phyloP scores from a whole-genome alignment of 2,888 invertebrate genomes.

The Xestia ashworthii region DNA sequence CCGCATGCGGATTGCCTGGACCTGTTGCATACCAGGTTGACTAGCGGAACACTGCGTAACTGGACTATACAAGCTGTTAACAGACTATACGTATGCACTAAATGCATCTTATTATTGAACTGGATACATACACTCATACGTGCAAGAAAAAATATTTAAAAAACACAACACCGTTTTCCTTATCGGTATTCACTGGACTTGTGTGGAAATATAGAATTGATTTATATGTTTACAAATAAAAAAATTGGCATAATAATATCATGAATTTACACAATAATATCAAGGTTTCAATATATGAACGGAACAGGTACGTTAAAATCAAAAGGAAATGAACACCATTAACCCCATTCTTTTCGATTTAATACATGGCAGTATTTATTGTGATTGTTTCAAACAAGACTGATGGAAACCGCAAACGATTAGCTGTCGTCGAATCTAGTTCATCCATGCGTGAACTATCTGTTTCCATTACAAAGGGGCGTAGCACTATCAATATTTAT shows the following conservation, averaged over 20 bases:
- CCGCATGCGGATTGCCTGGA: conserved; percentile 74
- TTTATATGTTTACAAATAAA: background rate
- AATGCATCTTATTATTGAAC: conserved; percentile 47
- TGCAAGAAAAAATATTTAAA: background rate
- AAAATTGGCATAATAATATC: background rate
- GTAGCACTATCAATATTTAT: conserved; percentile 24
- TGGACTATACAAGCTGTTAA: conserved; percentile 72
- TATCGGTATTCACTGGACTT: conserved; percentile 8
- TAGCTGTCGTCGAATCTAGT: conserved; percentile 17
- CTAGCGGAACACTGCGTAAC: conserved; percentile 83
- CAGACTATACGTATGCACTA: conserved; percentile 48
- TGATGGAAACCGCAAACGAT: conserved; percentile 8
- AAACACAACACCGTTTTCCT: background rate
- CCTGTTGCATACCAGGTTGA: conserved; percentile 82
- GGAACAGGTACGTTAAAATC: background rate
- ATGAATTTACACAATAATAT: conserved; percentile 1
- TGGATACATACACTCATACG: background rate
- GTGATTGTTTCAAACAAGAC: conserved; percentile 5
- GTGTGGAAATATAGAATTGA: conserved; percentile 13
- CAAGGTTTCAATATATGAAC: conserved; percentile 2
- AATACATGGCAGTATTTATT: conserved; percentile 3
- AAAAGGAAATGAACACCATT: conserved; percentile 8
- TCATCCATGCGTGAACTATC: conserved; percentile 1
- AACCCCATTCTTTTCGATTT: conserved; percentile 1
- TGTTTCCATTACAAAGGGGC: conserved; percentile 18